Evolutionary conservation across 2,113 vertebrate species (phyloP).

Genomic region (Genyomyrus donnyi): DNA sequence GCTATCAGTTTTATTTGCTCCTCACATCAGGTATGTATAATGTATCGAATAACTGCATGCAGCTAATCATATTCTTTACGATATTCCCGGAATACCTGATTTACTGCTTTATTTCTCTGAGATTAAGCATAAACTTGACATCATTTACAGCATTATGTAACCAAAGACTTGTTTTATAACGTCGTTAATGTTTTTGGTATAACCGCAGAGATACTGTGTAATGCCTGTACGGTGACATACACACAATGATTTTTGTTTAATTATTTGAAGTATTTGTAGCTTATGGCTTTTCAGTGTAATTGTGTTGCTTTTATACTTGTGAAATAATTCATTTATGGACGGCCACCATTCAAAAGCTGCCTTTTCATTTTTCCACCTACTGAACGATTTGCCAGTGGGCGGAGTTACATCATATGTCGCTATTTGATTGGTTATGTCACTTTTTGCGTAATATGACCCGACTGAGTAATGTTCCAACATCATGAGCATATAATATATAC

Average conservation of each 20-base stretch:
- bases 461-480: not conserved
- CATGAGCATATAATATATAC: not conserved
- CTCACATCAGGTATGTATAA: constrained; percentile 71
- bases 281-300: not conserved
- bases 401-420: constrained; percentile 33
- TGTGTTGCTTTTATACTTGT: not conserved
- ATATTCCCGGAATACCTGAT: not conserved
- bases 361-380: not conserved
- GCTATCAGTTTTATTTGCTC: constrained; percentile 58
- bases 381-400: constrained; percentile 36
- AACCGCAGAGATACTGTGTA: not conserved
- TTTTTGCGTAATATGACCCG: constrained; percentile 29
- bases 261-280: not conserved
- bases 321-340: not conserved
- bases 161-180: not conserved
- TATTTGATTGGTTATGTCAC: constrained; percentile 42
- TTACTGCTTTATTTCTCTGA: not conserved
- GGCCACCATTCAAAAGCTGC: constrained; percentile 24
- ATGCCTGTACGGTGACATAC: not conserved
- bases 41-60: not conserved
- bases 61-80: not conserved
- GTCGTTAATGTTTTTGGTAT: not conserved
- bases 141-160: not conserved
- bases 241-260: not conserved
- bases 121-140: not conserved